Evolutionary conservation across 2,888 invertebrate genomes (phyloP), one percentile per base, ranked within the genome.

Genomic region (Mythimna ferrago): DNA sequence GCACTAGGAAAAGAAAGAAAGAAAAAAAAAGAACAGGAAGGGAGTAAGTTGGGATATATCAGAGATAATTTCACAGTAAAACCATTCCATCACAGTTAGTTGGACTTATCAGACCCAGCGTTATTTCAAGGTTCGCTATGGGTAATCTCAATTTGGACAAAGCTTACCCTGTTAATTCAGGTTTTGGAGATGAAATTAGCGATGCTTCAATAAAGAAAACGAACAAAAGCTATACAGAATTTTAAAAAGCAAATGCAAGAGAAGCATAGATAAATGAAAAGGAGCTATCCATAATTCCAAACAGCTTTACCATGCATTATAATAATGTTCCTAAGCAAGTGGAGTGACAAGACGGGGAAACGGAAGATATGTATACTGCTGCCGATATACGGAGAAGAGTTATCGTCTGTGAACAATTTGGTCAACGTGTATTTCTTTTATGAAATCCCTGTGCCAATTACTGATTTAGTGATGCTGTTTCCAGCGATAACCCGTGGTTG

Each of bases 121-220:
- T 97, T 1, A 93, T 97, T 72, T 98, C 98, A 3, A 97, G 97
- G 72, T 94, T 98, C 85, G 98, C 98, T 26, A 98, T 96, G 95
- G 86, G 89, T 21, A 96, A 96, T 88, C 91, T 96, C 9, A 95
- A 96, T 88, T 87, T 96, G 79, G 95, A 96, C 71, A 96, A 96
- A 87, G 96, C 96, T 0, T 96, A 95, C 82, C 89, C 94, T 83
- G 95, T 95, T 0, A 94, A 94, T 80, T 87, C 94, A 10, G 86
- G 87, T 35, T 94, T 92, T 56, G 90, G 90, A 1, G 93, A 94
- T 38, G 93, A 93, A 83, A 90, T 96, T 53, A 95, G 96, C 69
- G 92, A 94, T 35, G 2, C 82, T 96, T 19, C 80, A n/a, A 81
- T 95, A 7, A 89, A 91, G 70, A 94, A 93, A 85, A 91, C 90